Evolutionary conservation across 2,888 invertebrate species (phyloP), one percentile per base, ranked within the genome.

Genomic region (Melanostoma mellinum): DNA sequence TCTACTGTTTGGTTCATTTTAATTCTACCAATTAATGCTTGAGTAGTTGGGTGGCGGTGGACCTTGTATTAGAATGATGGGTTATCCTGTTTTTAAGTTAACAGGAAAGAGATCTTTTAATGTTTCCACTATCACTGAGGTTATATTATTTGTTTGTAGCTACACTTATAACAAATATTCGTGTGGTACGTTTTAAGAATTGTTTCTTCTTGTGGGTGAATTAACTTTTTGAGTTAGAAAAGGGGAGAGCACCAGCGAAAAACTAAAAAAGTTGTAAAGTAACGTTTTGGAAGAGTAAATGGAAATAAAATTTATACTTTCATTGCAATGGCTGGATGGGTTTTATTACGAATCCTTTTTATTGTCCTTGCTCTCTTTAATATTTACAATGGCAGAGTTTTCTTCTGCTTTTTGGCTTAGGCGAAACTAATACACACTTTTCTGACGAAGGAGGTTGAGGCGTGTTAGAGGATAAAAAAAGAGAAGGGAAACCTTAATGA

Each of bases 291-390:
- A 84, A 79, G 74, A 79, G 74, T 71, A 71, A 79, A 60, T 40
- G 67, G 55, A 65, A 84, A 74, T 84, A 84, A 84, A 84, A 84
- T 84, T 84, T 84, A 84, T 79, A 40, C 79, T 79, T 20, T 55
- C 67, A 69, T 79, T 75, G 84, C 69, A 79, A 77, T 63, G 77
- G 68, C 82, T 82, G 78, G 77, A 81, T 81, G 77, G 44, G 50
- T 81, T 81, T 81, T 73, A 78, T 72, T 82, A 68, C 68, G 77
- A 78, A 78, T 73, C 78, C 82, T 78, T 82, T 50, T 82, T 82
- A 82, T 82, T 73, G 73, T 82, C 73, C 78, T 73, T 52, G 65
- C 55, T 76, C 71, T 76, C 60, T 67, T 63, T 60, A 56, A 42
- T 20, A 20, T 56, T 53, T 55, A 63, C 63, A 63, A 63, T 63